Base-by-base conservation (phyloP, 2,888 invertebrate genomes). In the Uloborus plumipes region DNA sequence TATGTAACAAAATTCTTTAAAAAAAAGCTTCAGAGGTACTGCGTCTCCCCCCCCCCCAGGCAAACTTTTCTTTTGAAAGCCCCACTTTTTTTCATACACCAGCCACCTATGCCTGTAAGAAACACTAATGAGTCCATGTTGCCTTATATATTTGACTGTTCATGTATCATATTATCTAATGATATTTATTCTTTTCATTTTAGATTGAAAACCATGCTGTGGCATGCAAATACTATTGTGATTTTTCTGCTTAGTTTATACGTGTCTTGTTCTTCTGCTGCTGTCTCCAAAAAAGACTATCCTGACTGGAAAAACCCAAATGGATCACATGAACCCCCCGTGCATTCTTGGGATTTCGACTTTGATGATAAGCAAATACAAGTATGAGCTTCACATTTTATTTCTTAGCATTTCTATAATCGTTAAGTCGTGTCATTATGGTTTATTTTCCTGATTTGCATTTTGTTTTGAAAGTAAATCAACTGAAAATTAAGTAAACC, bases 291-390 rank as follows among this genome's bases (percentile, higher is more conserved):
- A 49, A 76, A 70, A 61, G 75, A 70, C 13, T 47, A 53, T 53
- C 53, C 71, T 11, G 81, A 82, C 31, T 82, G 81, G 81, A 82
- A 76, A 69, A 82, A 51, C 59, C 81, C 75, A 4, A 81, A 69
- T 76, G 59, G 50, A 18, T 71, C 76, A 47, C 70, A 82, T 65
- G 83, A 83, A 14, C 69, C 76, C 22, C 72, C 70, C 26, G 73
- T 65, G 22, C 83, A 83, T 58, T 66, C 83, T 22, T 83, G 83
- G 83, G 83, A 83, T 64, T 83, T 83, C 58, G 83, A 83, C 53
- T 83, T 83, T 77, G 83, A 83, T 77, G 83, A 83, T 62, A 76
- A 77, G 20, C 77, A 67, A 61, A 55, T 71, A 18, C 83, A 83
- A 39, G 83, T 76, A 72, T 49, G 22, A 9, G n/a, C 22, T 7